phyloP scores from a whole-genome alignment of 2,888 invertebrate genomes.

The Pristionchus entomophagus region DNA sequence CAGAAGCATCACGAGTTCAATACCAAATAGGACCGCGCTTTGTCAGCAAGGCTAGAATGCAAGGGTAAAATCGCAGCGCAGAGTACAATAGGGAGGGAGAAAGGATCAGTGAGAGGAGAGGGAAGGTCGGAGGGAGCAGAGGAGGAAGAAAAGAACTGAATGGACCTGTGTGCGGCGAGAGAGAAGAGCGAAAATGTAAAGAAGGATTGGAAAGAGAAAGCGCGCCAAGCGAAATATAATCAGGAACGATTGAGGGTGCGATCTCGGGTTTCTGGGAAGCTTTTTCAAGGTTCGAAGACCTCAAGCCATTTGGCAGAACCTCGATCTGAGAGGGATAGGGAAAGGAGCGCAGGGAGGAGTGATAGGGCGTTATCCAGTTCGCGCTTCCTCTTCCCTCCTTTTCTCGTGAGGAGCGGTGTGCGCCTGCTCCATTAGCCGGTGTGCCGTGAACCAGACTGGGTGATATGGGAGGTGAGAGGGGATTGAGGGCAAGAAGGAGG shows the following conservation, averaged over 20 bases:
- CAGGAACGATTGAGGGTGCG: too few relatives aligned
- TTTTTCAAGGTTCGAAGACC: too few relatives aligned
- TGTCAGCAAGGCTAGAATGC: not conserved
- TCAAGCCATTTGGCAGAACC: too few relatives aligned
- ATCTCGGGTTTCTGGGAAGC: too few relatives aligned
- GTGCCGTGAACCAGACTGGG: not conserved
- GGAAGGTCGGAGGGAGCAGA: not conserved
- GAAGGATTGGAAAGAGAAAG: not conserved
- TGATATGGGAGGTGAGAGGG: not conserved
- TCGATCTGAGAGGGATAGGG: too few relatives aligned
- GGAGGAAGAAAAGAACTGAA: not conserved
- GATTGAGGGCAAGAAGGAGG: not conserved
- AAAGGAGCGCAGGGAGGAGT: constrained; percentile 7
- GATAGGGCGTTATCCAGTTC: constrained; percentile 25
- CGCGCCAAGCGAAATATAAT: too few relatives aligned
- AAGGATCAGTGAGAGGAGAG: too few relatives aligned
- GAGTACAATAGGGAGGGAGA: not conserved
- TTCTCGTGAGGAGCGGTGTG: not conserved
- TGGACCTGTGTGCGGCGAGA: not conserved
- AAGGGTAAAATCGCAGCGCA: not conserved
- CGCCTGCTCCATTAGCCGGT: not conserved
- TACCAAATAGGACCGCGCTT: not conserved
- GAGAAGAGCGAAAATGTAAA: not conserved
- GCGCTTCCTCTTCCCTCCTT: not conserved
- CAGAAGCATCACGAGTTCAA: not conserved